Base-by-base conservation (phyloP, 2,888 invertebrate species). In the Drosophila falleni region DNA sequence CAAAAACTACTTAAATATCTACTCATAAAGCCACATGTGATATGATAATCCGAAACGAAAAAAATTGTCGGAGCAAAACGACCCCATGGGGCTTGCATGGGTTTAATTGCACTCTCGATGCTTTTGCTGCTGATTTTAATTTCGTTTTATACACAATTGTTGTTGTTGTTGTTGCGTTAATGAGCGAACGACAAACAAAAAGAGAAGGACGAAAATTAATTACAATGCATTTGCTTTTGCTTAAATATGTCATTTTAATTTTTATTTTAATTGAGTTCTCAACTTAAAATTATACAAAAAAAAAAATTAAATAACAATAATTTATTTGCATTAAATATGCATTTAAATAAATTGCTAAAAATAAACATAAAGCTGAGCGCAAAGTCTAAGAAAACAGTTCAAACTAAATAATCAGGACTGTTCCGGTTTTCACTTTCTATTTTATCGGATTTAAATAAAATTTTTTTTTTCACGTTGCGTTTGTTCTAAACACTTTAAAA, bases 101-200 rank as follows among this genome's bases (percentile, higher is more conserved):
- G 88, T 64, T 83, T 82, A 87, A 85, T 87, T 85, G 71, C 72
- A 63, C 64, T 63, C 69, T 73, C 58, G 66, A 47, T 69, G 50
- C 26, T 63, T 41, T 33, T 29, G n/a, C 26, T 23, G 31, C 26
- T 54, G 49, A 58, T 67, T 59, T 49, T 51, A n/a, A 49, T 44
- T 61, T 29, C 51, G 29, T 15, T 51, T 23, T 26, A 19, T 16
- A 11, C 5, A 19, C 42, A 23, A 29, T 50, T 53, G 13, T 41
- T 37, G 41, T 16, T 46, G 64, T 29, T 63, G 62, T 67, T 51
- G 65, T 49, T 80, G 23, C 29, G 5, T 3, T 29, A 29, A 29
- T 66, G 84, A 80, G 74, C 62, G 65, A 71, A 61, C 46, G 71
- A 33, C 3, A 60, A 65, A 41, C 42, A 11, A 5, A 33, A 35